Evolutionary conservation across 2,888 invertebrate genomes (phyloP).

Genomic region (Melitaea athalia): DNA sequence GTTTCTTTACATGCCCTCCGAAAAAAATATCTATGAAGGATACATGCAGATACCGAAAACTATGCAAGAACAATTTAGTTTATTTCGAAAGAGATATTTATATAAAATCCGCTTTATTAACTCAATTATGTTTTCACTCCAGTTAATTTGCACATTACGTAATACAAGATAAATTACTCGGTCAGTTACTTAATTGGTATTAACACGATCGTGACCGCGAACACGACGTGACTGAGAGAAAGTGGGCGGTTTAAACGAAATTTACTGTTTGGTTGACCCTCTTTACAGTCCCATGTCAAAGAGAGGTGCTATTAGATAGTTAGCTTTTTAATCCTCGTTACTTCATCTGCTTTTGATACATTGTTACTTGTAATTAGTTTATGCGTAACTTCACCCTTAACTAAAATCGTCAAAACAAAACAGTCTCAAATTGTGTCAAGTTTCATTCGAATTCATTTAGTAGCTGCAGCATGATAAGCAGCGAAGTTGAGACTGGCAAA

Average conservation of each 20-base stretch:
- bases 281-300: slow-evolving; percentile 5
- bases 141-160: background rate
- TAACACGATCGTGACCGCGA: slow-evolving; percentile 1
- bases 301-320: background rate
- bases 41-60: too few relatives aligned
- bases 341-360: background rate
- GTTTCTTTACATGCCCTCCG: too few relatives aligned
- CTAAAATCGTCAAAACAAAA: too few relatives aligned
- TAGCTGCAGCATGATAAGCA: too few relatives aligned
- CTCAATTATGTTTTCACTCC: background rate
- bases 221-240: slow-evolving; percentile 11
- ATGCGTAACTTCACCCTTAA: too few relatives aligned
- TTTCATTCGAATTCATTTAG: too few relatives aligned
- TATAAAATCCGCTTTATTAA: background rate
- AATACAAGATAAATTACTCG: slow-evolving; percentile 5
- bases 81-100: background rate
- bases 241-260: slow-evolving; percentile 15
- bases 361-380: too few relatives aligned
- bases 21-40: too few relatives aligned
- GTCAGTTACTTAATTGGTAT: slow-evolving; percentile 10
- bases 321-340: background rate
- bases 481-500: too few relatives aligned
- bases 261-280: slow-evolving; percentile 17
- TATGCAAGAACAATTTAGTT: too few relatives aligned
- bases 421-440: too few relatives aligned